Percentiles rank a stretch among this genome's conserved stretches.
phyloP scores from a whole-genome alignment of 2,113 vertebrate genomes.

The Cynocephalus volans region DNA sequence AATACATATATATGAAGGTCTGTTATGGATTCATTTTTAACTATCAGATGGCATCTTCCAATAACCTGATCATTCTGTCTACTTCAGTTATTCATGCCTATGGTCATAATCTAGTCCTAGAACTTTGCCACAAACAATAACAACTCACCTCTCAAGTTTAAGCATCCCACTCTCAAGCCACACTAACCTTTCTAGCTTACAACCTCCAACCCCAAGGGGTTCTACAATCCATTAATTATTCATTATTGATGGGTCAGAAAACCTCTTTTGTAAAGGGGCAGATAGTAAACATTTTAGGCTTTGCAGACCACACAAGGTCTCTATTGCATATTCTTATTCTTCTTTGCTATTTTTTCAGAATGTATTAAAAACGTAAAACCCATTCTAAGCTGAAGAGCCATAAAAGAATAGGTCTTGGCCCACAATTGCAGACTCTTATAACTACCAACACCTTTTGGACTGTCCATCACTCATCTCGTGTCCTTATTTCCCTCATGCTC shows the following conservation, averaged over 20 bases:
- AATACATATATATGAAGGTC: neutral
- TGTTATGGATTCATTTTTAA: constrained; percentile 53
- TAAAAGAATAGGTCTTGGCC: neutral
- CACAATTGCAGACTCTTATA: neutral
- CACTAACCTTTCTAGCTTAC: neutral
- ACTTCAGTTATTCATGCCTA: neutral
- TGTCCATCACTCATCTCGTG: neutral
- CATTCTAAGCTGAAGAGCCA: constrained; percentile 19
- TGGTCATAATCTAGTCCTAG: neutral
- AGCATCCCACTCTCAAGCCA: constrained; percentile 40
- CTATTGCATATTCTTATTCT: constrained; percentile 25
- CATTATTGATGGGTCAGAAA: constrained; percentile 18
- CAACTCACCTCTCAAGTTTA: neutral
- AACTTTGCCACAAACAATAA: neutral
- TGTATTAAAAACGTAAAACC: constrained; percentile 51
- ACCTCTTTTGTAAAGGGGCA: neutral
- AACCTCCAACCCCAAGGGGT: neutral
- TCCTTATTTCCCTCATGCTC: constrained; percentile 32
- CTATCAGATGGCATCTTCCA: neutral
- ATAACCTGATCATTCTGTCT: neutral
- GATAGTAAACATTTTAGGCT: neutral
- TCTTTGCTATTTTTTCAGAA: constrained; percentile 40
- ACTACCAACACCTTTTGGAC: constrained; percentile 33
- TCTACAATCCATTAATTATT: constrained; percentile 9
- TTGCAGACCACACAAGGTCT: neutral